Base-by-base conservation (phyloP, 1,140 invertebrate species). In the Patella vulgata region DNA sequence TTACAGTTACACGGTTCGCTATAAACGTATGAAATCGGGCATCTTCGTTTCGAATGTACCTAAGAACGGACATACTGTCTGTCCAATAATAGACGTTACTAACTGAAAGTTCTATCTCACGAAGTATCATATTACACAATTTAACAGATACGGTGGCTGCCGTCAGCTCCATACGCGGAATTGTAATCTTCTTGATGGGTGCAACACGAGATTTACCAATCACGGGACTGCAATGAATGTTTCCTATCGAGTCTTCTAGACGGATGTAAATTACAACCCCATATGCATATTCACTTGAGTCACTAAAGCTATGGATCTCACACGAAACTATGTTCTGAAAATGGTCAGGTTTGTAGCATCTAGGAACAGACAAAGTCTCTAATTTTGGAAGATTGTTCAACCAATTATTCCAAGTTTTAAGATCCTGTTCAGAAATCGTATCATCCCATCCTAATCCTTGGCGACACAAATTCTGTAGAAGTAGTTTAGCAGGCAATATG, bases 231-330 rank as follows among this genome's bases (percentile, higher is more conserved):
- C 64, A 65, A 1, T 56, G 52, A 11, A 66, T 59, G 3, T 23
- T 36, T 6, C 62, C 66, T 1, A 31, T 47, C 3, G 47, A 9
- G 51, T 46, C 52, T 30, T 63, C 51, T 1, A 65, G 21, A 23
- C 77, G 53, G 4, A 78, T 39, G 42, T 79, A 79, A 0, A 58
- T 59, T 3, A 64, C 71, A 2, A 74, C 58, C 3, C 57, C 57
- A 42, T 65, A 69, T 0, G 53, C 62, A 25, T 2, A 5, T 23
- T 53, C 40, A 51, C 53, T 59, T 25, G 66, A 50, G 23, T 68
- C 62, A 21, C 53, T 46, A 25, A 69, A 69, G 11, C 43, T 21
- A 30, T 65, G 62, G 1, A 69, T 14, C 46, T 69, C 64, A n/a
- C 21, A 19, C 0, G 28, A 39, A 30, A 30, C 44, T 27, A 52